A percentile compares a stretch with the other conserved stretches of the same genome.
Evolutionary conservation across 2,888 invertebrate genomes (phyloP).

Genomic region (Diaprepes abbreviatus): DNA sequence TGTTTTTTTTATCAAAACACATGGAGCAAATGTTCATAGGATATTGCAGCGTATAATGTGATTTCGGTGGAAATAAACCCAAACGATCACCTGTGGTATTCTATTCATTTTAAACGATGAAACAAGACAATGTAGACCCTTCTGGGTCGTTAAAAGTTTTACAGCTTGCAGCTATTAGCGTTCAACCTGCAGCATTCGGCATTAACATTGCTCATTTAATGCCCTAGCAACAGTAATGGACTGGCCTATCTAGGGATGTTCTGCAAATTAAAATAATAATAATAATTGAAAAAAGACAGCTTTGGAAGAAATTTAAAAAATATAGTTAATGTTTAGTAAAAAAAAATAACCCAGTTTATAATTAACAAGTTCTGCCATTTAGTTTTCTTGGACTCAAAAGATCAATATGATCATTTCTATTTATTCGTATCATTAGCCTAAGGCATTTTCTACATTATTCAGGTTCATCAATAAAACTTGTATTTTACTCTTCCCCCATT

Average conservation of each 20-base stretch:
- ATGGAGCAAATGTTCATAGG: not conserved
- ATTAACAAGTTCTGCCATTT: too few relatives aligned
- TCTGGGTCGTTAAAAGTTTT: constrained; percentile 47
- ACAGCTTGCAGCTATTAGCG: constrained; percentile 41
- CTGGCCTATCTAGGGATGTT: constrained; percentile 54
- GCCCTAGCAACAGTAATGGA: constrained; percentile 43
- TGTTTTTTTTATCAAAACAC: not conserved
- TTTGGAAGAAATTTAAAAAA: too few relatives aligned
- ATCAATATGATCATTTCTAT: too few relatives aligned
- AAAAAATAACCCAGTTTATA: too few relatives aligned
- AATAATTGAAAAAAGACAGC: too few relatives aligned
- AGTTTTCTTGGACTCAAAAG: too few relatives aligned
- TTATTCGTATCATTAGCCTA: too few relatives aligned
- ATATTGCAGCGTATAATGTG: constrained; percentile 1
- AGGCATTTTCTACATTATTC: too few relatives aligned
- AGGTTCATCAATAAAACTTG: too few relatives aligned
- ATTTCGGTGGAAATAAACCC: constrained; percentile 15
- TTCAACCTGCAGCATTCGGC: constrained; percentile 45
- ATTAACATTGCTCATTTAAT: constrained; percentile 63
- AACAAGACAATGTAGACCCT: constrained; percentile 42
- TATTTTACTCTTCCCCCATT: too few relatives aligned
- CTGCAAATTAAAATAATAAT: too few relatives aligned
- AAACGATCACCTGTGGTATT: constrained; percentile 22
- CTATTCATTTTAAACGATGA: constrained; percentile 23
- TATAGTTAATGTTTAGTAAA: too few relatives aligned